phyloP scores from a whole-genome alignment of 2,888 invertebrate species.

The Cosmia trapezina region DNA sequence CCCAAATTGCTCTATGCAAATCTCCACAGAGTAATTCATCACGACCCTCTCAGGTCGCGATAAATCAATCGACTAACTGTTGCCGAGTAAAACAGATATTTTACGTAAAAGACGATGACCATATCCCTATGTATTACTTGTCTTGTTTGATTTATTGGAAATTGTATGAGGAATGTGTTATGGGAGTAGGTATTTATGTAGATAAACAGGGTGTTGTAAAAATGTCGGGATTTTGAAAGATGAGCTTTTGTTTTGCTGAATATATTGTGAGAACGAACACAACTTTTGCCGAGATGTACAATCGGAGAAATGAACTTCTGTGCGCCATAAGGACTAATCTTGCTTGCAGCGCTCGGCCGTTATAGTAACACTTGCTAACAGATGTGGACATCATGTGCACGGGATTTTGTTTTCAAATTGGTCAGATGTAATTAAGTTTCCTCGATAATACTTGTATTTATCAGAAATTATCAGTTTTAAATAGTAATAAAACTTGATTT shows the following conservation, averaged over 20 bases:
- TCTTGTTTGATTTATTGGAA: conserved; percentile 62
- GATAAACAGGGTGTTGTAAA: neutral
- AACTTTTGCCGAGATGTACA: too few relatives aligned
- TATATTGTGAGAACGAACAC: too few relatives aligned
- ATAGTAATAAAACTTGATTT: too few relatives aligned
- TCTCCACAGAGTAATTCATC: conserved; percentile 86
- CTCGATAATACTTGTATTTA: too few relatives aligned
- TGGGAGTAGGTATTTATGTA: conserved; percentile 4
- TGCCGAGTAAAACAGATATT: conserved; percentile 82
- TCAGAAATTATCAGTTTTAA: too few relatives aligned
- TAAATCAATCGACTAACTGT: conserved; percentile 86
- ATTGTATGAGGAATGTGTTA: conserved; percentile 54
- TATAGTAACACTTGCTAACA: too few relatives aligned
- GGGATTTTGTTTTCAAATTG: too few relatives aligned
- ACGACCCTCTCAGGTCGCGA: conserved; percentile 76
- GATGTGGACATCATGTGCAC: too few relatives aligned
- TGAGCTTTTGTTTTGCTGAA: conserved; percentile 5
- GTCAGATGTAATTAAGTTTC: too few relatives aligned
- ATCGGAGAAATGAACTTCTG: too few relatives aligned
- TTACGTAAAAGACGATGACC: conserved; percentile 80
- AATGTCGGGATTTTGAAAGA: neutral
- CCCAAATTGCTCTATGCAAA: conserved; percentile 74
- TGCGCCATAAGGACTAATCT: too few relatives aligned
- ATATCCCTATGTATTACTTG: conserved; percentile 58
- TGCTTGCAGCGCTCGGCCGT: too few relatives aligned